Percentiles rank a stretch among this genome's conserved stretches.
These are phyloP conservation scores for Tipula lateralis DNA, from an alignment of 2,888 invertebrate genomes.

Conservation along the genomic window DNA sequence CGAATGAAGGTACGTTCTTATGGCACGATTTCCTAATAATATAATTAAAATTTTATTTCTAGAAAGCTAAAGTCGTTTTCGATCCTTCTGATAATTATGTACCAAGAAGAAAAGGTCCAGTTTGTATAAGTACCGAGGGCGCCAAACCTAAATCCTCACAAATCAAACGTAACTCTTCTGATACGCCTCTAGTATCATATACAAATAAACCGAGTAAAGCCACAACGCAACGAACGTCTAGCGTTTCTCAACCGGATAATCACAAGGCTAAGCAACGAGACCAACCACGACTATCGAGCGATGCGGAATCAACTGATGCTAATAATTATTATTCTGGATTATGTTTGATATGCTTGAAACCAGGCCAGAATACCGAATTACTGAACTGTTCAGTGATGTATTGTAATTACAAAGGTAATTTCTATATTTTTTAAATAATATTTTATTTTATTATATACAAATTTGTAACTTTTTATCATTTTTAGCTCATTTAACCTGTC, in stretches of 20 bases:
- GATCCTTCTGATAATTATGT: slow-evolving; percentile 80
- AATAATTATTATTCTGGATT: slow-evolving; percentile 30
- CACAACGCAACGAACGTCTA: not conserved
- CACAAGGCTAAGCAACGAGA: not conserved
- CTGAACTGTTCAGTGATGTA: slow-evolving; percentile 33
- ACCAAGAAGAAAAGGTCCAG: slow-evolving; percentile 49
- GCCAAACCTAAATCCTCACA: not conserved
- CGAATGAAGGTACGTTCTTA: slow-evolving; percentile 43
- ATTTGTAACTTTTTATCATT: too few relatives aligned
- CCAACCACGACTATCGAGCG: not conserved
- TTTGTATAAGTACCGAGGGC: not conserved
- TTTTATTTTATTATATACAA: not conserved
- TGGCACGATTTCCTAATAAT: not conserved
- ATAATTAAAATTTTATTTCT: not conserved
- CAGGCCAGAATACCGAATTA: slow-evolving; percentile 30
- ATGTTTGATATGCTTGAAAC: slow-evolving; percentile 34
- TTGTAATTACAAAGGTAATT: slow-evolving; percentile 32
- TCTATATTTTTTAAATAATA: not conserved
- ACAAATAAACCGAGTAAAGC: not conserved
- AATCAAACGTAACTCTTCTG: not conserved
- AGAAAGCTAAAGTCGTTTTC: slow-evolving; percentile 80
- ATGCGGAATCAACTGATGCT: not conserved
- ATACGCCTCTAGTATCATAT: not conserved
- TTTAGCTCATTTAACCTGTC: slow-evolving; percentile 63
- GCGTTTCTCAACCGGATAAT: not conserved